Evolutionary conservation across 2,888 invertebrate genomes (phyloP), one percentile per base, ranked within the genome.

Genomic region (Spilarctia lutea): DNA sequence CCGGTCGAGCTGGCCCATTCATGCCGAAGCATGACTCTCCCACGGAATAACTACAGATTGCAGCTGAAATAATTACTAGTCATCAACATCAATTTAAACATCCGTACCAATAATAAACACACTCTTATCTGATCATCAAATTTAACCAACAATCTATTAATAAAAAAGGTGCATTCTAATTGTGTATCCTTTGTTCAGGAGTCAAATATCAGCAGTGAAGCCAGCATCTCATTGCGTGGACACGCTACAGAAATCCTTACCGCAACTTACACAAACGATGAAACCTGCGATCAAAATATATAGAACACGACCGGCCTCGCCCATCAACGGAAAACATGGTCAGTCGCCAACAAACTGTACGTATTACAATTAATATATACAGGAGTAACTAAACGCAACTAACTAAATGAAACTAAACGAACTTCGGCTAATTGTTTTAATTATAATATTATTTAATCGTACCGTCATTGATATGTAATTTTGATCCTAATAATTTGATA

Each of bases 71-170:
- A 81, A 86, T 86, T 73, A 4, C 8, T 39, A 76, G 63, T 89
- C 82, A 91, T 89, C 91, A 92, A 92, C 91, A 92, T 91, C 90
- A 91, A 93, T 92, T 45, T 48, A 48, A 20, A 48, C 48, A 20
- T 20, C 48, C 6, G 48, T 48, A 48, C 20, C 91, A 89, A 89
- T 86, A 89, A 92, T 94, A 93, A 93, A 92, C 83, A 93, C 93
- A 92, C 92, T 94, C 93, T 94, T 93, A 94, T 94, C 94, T 93
- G 94, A 94, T 94, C 94, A 94, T 94, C 93, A 94, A 93, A 93
- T 93, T 93, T 92, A 94, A 93, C 93, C 93, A 94, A 92, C 93
- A 18, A 3, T 6, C 7, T 52, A 52, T 24, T 52, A 52, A 52
- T 52, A 24, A 52, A 6, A 24, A 24, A 11, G 60, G 27, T 27